phyloP scores from a whole-genome alignment of 2,113 vertebrate genomes.

The Andinoacara biseriatus region DNA sequence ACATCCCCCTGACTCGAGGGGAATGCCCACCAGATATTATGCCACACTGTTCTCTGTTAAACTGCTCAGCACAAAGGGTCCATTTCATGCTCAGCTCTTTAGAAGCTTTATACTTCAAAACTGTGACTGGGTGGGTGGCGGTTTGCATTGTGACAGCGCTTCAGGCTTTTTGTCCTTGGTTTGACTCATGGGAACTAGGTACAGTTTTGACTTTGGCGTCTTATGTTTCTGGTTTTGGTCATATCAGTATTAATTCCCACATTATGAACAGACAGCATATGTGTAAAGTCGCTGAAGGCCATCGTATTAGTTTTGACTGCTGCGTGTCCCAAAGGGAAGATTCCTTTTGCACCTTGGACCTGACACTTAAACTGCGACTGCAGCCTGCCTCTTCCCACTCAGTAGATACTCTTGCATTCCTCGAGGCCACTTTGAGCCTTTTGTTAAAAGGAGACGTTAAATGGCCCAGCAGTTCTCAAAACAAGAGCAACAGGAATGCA shows the following conservation, averaged over 20 bases:
- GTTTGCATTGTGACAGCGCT: constrained; percentile 52
- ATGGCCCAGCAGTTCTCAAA: background rate
- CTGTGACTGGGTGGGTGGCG: constrained; percentile 55
- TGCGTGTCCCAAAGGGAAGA: constrained; percentile 14
- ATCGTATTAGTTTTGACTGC: constrained; percentile 13
- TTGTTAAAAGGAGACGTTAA: background rate
- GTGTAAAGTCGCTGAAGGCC: constrained; percentile 38
- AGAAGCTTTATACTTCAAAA: constrained; percentile 67
- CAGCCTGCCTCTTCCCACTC: background rate
- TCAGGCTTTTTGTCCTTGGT: constrained; percentile 63
- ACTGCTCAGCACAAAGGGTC: constrained; percentile 68
- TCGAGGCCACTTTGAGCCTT: background rate
- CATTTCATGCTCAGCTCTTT: constrained; percentile 63
- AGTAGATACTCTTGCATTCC: background rate
- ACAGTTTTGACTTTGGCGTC: constrained; percentile 36
- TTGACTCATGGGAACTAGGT: constrained; percentile 72
- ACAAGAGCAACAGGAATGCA: background rate
- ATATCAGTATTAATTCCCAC: constrained; percentile 46
- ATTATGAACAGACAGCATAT: background rate
- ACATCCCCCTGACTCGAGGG: constrained; percentile 45
- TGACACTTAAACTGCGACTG: constrained; percentile 10
- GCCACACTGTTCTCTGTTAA: constrained; percentile 57
- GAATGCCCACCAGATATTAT: constrained; percentile 63
- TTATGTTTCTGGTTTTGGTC: constrained; percentile 60
- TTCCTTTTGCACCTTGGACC: constrained; percentile 4